Conservation (phyloP, 2,888 invertebrate species). For the Drosophila monieri region DNA sequence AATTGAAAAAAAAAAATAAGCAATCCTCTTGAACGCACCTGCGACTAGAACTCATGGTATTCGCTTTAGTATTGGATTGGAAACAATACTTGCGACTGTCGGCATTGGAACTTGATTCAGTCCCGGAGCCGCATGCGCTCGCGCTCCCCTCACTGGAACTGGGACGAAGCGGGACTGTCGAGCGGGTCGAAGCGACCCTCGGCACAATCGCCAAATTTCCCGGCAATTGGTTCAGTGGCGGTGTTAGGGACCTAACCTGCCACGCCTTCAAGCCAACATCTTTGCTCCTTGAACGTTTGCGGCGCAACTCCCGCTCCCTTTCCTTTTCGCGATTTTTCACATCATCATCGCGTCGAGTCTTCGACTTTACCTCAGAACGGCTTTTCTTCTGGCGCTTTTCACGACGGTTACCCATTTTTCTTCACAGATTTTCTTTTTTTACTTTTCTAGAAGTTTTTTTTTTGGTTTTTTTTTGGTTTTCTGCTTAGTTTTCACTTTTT, state of each 20-base stretch:
- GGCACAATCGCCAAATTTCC: no score
- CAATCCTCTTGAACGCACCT: not conserved
- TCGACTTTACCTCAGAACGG: no score
- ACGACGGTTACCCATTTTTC: not conserved
- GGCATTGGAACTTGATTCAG: not conserved
- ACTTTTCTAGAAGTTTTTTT: no score
- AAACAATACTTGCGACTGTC: not conserved
- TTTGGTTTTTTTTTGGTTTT: no score
- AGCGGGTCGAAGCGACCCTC: no score
- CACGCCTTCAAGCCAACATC: not conserved
- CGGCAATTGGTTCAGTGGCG: no score
- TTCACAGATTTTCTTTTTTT: not conserved
- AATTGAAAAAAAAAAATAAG: not conserved
- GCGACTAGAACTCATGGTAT: not conserved
- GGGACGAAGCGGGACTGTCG: no score
- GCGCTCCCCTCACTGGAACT: no score
- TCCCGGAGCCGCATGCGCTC: no score
- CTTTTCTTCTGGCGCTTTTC: not conserved
- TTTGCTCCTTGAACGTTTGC: not conserved
- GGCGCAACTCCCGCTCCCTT: not conserved
- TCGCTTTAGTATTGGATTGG: not conserved
- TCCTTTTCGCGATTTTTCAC: not conserved
- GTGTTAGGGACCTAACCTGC: not conserved
- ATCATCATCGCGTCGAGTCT: not conserved
- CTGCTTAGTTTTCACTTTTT: not conserved